Conservation (phyloP, 2,797 vertebrate species). For the Myotis planiceps region DNA sequence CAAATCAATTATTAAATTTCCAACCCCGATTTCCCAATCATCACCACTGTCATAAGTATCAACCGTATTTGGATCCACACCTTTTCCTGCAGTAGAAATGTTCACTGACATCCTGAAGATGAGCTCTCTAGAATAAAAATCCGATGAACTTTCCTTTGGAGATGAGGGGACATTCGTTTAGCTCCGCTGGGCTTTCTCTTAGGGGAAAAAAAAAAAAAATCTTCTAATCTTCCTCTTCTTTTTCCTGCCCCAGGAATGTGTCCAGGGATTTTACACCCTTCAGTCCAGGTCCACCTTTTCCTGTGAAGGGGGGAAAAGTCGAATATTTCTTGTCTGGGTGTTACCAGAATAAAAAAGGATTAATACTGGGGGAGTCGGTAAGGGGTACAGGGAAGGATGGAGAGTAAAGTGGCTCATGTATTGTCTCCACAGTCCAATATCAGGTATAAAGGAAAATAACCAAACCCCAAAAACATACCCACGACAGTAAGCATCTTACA, state of each 20-base stretch:
- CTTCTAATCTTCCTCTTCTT: slow-evolving; percentile 84
- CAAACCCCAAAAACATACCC: slow-evolving; percentile 66
- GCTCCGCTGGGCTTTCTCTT: slow-evolving; percentile 85
- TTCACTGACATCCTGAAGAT: slow-evolving; percentile 95
- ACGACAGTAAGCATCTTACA: slow-evolving; percentile 67
- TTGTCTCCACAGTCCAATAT: slow-evolving; percentile 68
- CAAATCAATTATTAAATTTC: slow-evolving; percentile 95
- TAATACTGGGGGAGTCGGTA: slow-evolving; percentile 76
- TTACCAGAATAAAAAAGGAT: slow-evolving; percentile 81
- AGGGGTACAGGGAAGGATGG: slow-evolving; percentile 55
- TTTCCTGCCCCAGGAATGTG: slow-evolving; percentile 84
- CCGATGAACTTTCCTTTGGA: slow-evolving; percentile 90
- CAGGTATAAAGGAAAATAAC: slow-evolving; percentile 73
- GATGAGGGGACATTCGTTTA: slow-evolving; percentile 93
- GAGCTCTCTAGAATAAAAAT: slow-evolving; percentile 91
- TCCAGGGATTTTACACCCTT: slow-evolving; percentile 84
- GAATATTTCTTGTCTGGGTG: slow-evolving; percentile 84
- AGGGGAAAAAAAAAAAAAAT: slow-evolving; percentile 64
- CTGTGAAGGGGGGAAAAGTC: slow-evolving; percentile 87
- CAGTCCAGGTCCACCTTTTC: slow-evolving; percentile 86
- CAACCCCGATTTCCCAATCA: slow-evolving; percentile 94
- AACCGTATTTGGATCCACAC: slow-evolving; percentile 91
- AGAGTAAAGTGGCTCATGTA: slow-evolving; percentile 63
- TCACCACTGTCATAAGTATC: slow-evolving; percentile 93
- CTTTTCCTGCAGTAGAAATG: slow-evolving; percentile 91